phyloP scores from a whole-genome alignment of 1,140 invertebrate genomes.

The Sitophilus oryzae region DNA sequence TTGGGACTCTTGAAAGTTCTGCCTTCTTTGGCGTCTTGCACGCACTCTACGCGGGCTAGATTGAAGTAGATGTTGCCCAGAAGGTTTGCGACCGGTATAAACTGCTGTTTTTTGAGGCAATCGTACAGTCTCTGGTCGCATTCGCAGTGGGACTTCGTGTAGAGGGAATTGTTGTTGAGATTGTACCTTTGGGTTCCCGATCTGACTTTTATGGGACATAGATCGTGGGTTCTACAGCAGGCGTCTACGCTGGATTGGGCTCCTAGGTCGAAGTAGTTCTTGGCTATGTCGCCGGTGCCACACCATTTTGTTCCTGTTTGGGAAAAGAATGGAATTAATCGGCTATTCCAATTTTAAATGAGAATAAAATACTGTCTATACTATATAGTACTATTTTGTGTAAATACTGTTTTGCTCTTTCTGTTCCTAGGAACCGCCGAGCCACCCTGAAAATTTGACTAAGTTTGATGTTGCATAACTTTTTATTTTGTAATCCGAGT shows the following conservation, averaged over 20 bases:
- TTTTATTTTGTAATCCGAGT: too few relatives aligned
- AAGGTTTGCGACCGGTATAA: conserved; percentile 60
- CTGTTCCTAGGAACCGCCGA: too few relatives aligned
- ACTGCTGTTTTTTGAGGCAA: conserved; percentile 69
- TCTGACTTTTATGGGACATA: conserved; percentile 69
- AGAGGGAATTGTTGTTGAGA: conserved; percentile 74
- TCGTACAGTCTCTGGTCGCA: conserved; percentile 77
- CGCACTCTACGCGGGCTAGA: conserved; percentile 69
- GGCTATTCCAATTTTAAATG: background rate
- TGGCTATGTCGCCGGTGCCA: conserved; percentile 76
- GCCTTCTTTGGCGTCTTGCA: conserved; percentile 54
- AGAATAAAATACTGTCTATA: background rate
- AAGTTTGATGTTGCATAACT: too few relatives aligned
- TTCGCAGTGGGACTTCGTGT: conserved; percentile 81
- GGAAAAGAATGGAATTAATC: conserved; percentile 14
- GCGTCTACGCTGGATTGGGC: conserved; percentile 63
- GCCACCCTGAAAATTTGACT: too few relatives aligned
- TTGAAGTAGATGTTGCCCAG: conserved; percentile 88
- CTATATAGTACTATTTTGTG: too few relatives aligned
- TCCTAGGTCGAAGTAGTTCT: conserved; percentile 77
- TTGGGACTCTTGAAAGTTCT: conserved; percentile 30
- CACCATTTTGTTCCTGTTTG: conserved; percentile 92
- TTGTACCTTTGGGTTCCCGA: conserved; percentile 70
- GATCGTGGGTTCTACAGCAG: conserved; percentile 80
- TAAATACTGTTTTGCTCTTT: too few relatives aligned